phyloP scores from a whole-genome alignment of 2,888 invertebrate species.

The Cerastis leucographa region DNA sequence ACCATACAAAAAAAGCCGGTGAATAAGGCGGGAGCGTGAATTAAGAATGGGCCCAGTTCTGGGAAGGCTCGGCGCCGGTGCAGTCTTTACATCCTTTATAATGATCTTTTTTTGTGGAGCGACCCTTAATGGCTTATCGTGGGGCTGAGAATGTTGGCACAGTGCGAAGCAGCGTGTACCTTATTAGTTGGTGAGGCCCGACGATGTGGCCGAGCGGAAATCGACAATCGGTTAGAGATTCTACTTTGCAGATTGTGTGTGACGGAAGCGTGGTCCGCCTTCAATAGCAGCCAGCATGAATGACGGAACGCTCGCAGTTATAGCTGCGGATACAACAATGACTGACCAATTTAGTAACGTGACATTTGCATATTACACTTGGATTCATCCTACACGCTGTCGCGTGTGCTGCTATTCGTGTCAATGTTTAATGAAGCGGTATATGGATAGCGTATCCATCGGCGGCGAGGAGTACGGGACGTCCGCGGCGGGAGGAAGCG shows the following conservation, averaged over 20 bases:
- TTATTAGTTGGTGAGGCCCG: constrained; percentile 53
- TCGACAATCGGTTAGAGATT: constrained; percentile 72
- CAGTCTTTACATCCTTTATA: constrained; percentile 89
- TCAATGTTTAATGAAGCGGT: constrained; percentile 68
- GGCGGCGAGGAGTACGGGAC: constrained; percentile 64
- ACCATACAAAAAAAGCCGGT: constrained; percentile 83
- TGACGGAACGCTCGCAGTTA: constrained; percentile 72
- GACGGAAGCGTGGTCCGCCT: constrained; percentile 71
- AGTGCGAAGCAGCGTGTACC: constrained; percentile 71
- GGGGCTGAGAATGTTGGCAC: constrained; percentile 81
- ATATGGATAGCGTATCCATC: constrained; percentile 70
- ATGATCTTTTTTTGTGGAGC: constrained; percentile 87
- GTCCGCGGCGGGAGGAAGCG: constrained; percentile 81
- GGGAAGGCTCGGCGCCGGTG: constrained; percentile 89
- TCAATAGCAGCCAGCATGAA: constrained; percentile 74
- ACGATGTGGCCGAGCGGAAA: constrained; percentile 68
- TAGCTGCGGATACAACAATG: constrained; percentile 77
- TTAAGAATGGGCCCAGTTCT: constrained; percentile 89
- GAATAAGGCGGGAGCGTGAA: constrained; percentile 90
- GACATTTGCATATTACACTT: constrained; percentile 77
- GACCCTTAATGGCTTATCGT: constrained; percentile 87
- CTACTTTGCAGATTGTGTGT: constrained; percentile 71
- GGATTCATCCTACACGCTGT: constrained; percentile 76
- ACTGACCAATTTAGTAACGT: constrained; percentile 77
- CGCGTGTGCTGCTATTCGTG: constrained; percentile 71